Evolutionary conservation across 2,888 invertebrate species (phyloP), one percentile per base, ranked within the genome.

Genomic region (Rugalucina vietnamica): DNA sequence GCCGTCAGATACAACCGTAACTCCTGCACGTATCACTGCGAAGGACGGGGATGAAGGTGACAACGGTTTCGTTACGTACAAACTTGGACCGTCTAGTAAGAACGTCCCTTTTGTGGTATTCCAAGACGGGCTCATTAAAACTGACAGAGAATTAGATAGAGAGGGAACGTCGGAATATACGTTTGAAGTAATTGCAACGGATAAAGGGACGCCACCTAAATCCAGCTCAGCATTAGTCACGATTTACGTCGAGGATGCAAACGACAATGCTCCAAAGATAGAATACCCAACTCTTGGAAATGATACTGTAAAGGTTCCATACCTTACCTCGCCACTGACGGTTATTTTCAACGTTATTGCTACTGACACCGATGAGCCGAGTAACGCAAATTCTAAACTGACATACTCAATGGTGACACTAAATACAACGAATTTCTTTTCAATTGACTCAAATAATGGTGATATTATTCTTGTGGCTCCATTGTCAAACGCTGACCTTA

Each of bases 21-120:
- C 43, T 43, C 27, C 60, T 29, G 96, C 98, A 0, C 98, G 98
- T 0, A 96, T 99, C 0, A 97, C 98, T 87, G 99, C 99, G 0
- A 97, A 98, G 0, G 99, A 99, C 95, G 97, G 97, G 92, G 99
- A 99, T 93, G 96, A 97, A 54, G 98, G 98, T 1, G 97, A 97
- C 91, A 99, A 99, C 95, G 97, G 98, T 29, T 97, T 81, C 8
- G 73, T 86, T 24, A 85, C 85, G 0, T 54, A 84, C 5, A 86
- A 84, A 49, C 54, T 43, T 12, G 70, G 50, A 1, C 75, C 80
- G n/a, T 73, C 72, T 34, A 78, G 72, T 3, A 29, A 65, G 2
- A 77, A 69, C n/a, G 77, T 91, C 0, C 93, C 93, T 0, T 92
- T 93, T 60, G 89, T 89, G 36, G 89, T 92, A 24, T 86, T 91